phyloP scores from a whole-genome alignment of 1,140 invertebrate species.

The Drosophila seguyi region DNA sequence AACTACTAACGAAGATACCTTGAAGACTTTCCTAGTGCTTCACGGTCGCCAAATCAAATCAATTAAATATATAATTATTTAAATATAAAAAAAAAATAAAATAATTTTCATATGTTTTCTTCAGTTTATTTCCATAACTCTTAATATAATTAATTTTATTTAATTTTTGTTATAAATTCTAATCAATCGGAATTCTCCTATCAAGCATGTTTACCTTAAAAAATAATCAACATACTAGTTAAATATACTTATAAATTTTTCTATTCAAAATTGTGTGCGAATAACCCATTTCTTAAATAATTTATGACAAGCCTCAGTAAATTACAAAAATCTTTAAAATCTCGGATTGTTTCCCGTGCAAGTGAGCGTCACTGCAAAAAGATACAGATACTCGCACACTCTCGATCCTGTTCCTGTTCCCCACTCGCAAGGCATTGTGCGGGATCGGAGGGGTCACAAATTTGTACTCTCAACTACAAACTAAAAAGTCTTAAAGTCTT shows the following conservation, averaged over 20 bases:
- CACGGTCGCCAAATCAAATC: too few species aligned
- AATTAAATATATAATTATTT: too few species aligned
- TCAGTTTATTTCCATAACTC: too few species aligned
- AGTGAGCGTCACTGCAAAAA: constrained; percentile 21
- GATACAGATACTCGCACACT: constrained; percentile 48
- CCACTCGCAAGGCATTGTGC: constrained; percentile 1
- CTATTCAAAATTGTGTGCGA: too few species aligned
- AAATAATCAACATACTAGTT: not conserved
- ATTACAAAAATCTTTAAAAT: too few species aligned
- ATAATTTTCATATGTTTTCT: not conserved
- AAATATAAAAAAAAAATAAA: too few species aligned
- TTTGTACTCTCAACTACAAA: constrained; percentile 83
- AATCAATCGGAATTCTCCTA: not conserved
- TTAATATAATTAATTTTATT: too few species aligned
- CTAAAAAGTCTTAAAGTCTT: constrained; percentile 83
- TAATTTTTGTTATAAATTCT: not conserved
- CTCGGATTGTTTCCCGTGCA: not conserved
- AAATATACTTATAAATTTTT: not conserved
- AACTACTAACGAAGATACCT: too few species aligned
- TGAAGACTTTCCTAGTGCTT: too few species aligned
- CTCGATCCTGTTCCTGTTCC: constrained; percentile 68
- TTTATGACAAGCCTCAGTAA: too few species aligned
- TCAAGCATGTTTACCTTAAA: not conserved
- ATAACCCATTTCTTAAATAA: not conserved
- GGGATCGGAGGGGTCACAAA: constrained; percentile 49